phyloP scores from a whole-genome alignment of 2,113 vertebrate species.

The Xyliphius kryptos region DNA sequence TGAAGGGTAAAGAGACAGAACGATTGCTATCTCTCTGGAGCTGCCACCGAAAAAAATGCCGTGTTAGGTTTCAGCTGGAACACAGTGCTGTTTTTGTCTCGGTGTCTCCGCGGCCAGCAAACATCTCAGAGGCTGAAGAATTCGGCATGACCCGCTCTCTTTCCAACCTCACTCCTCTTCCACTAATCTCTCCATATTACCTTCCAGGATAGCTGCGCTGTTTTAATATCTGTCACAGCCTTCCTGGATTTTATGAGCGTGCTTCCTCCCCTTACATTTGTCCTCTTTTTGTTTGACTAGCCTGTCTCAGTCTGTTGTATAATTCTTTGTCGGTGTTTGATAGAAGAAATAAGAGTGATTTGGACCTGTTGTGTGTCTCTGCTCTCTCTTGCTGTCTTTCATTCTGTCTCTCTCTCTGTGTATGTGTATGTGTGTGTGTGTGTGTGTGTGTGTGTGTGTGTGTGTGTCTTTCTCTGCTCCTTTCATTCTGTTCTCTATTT shows the following conservation, averaged over 20 bases:
- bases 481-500: no score
- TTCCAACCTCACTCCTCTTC: constrained; percentile 27
- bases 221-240: constrained; percentile 74
- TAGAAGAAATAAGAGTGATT: constrained; percentile 37
- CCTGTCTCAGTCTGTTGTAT: constrained; percentile 50
- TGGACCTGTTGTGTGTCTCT: constrained; percentile 53
- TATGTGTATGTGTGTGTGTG: no score
- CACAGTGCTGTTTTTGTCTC: constrained; percentile 46
- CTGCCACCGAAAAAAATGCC: constrained; percentile 34
- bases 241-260: constrained; percentile 61
- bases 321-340: constrained; percentile 47
- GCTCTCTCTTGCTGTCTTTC: no score
- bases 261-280: constrained; percentile 65
- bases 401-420: no score
- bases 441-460: no score
- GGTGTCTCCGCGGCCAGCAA: constrained; percentile 13
- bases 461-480: no score
- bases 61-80: constrained; percentile 44
- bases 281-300: constrained; percentile 70
- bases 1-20: constrained; percentile 18
- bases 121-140: constrained; percentile 23
- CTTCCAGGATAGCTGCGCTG: constrained; percentile 66
- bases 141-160: constrained; percentile 30
- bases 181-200: constrained; percentile 71
- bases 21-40: constrained; percentile 41